Evolutionary conservation across 2,888 invertebrate species (phyloP).

Genomic region (Cyclophora albipunctata): DNA sequence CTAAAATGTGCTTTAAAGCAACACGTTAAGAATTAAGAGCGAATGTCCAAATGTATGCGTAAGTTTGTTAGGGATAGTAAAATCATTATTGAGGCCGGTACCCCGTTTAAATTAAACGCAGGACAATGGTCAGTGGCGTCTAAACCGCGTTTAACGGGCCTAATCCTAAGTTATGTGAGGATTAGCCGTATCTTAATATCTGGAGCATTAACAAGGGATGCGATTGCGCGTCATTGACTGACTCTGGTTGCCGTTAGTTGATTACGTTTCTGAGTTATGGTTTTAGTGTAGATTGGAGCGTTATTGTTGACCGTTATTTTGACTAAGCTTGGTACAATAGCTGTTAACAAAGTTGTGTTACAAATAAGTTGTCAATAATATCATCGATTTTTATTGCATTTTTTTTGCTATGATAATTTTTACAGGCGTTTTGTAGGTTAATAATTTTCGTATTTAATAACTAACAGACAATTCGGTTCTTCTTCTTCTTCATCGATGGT

Average conservation of each 20-base stretch:
- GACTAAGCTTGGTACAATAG: no score
- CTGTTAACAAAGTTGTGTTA: no score
- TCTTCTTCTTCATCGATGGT: no score
- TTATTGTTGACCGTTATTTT: no score
- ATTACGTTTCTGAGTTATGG: no score
- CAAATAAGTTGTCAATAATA: no score
- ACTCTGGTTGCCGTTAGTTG: not conserved
- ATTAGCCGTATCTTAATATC: constrained; percentile 73
- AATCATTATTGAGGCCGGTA: constrained; percentile 54
- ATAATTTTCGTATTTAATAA: no score
- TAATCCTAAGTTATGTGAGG: constrained; percentile 73
- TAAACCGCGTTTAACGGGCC: constrained; percentile 54
- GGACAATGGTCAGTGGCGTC: constrained; percentile 69
- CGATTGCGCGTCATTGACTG: constrained; percentile 27
- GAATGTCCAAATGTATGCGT: constrained; percentile 3
- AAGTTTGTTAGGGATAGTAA: constrained; percentile 42
- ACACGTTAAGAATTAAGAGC: constrained; percentile 8
- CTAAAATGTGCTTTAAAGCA: constrained; percentile 21
- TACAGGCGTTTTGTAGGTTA: no score
- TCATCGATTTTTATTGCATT: no score
- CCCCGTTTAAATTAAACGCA: constrained; percentile 70
- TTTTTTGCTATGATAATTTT: no score
- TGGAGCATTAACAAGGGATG: constrained; percentile 48
- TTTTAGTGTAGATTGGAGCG: no score
- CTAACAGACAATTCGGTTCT: no score